These are phyloP conservation scores for Fregata magnificens DNA, from an alignment of 2,113 vertebrate species.

Conservation along the genomic window DNA sequence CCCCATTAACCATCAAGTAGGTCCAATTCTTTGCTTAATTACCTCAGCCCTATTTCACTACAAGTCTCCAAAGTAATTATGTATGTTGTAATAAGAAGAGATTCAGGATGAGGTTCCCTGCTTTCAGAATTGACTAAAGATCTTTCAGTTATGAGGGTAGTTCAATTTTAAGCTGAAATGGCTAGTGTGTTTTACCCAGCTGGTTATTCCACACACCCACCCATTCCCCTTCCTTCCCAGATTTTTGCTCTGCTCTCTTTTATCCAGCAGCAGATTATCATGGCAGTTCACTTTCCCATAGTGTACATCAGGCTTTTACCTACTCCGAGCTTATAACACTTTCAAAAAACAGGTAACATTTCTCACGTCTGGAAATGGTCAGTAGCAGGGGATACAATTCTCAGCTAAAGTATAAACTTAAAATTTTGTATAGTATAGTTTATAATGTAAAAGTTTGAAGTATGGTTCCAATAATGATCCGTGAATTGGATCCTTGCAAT, in stretches of 20 bases:
- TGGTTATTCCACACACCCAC: neutral
- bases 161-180: neutral
- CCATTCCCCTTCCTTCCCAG: neutral
- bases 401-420: neutral
- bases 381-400: neutral
- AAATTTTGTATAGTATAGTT: neutral
- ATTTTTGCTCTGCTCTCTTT: neutral
- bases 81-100: neutral
- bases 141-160: neutral
- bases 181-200: neutral
- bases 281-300: neutral
- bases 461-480: neutral
- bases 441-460: neutral
- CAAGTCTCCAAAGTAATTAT: neutral
- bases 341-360: neutral
- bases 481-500: neutral
- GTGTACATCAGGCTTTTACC: neutral
- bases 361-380: neutral
- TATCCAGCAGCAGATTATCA: neutral
- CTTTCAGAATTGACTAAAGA: neutral
- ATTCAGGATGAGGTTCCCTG: neutral
- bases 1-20: neutral
- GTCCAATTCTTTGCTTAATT: neutral
- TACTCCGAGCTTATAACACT: neutral
- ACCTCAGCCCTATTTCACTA: neutral